These are phyloP conservation scores for Sarcophaga rosellei DNA, from an alignment of 2,888 invertebrate species.

Conservation along the genomic window DNA sequence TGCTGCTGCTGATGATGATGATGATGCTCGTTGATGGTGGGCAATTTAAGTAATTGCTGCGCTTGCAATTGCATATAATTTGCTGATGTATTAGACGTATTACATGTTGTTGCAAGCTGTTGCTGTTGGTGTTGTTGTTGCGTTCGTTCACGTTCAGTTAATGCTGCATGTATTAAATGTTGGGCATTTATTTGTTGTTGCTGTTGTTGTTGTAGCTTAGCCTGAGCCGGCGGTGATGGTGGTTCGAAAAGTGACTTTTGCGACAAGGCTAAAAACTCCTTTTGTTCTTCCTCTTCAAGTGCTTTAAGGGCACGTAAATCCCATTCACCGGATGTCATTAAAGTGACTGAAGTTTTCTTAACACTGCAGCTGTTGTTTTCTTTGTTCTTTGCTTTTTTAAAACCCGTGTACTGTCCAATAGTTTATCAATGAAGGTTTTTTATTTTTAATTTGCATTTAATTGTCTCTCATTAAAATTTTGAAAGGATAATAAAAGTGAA, in stretches of 20 bases:
- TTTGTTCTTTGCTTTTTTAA: not conserved
- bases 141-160: slow-evolving; percentile 37
- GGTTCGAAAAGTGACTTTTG: slow-evolving; percentile 78
- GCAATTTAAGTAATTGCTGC: slow-evolving; percentile 77
- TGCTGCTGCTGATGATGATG: slow-evolving; percentile 70
- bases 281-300: slow-evolving; percentile 81
- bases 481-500: not conserved
- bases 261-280: slow-evolving; percentile 78
- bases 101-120: slow-evolving; percentile 56
- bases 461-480: not conserved
- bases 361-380: not conserved
- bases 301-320: slow-evolving; percentile 81
- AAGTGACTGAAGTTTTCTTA: slow-evolving; percentile 38
- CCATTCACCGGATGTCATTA: slow-evolving; percentile 81
- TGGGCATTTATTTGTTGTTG: slow-evolving; percentile 55
- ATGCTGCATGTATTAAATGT: slow-evolving; percentile 55
- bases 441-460: not conserved
- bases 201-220: slow-evolving; percentile 56
- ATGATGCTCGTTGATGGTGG: slow-evolving; percentile 79
- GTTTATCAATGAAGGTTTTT: not conserved
- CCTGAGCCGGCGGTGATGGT: slow-evolving; percentile 70
- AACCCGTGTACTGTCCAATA: not conserved
- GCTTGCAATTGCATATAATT: slow-evolving; percentile 75
- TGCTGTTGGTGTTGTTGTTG: slow-evolving; percentile 42
- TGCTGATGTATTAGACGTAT: slow-evolving; percentile 68